These are phyloP conservation scores for Torymus texanus DNA, from an alignment of 2,888 invertebrate species.

Conservation along the genomic window DNA sequence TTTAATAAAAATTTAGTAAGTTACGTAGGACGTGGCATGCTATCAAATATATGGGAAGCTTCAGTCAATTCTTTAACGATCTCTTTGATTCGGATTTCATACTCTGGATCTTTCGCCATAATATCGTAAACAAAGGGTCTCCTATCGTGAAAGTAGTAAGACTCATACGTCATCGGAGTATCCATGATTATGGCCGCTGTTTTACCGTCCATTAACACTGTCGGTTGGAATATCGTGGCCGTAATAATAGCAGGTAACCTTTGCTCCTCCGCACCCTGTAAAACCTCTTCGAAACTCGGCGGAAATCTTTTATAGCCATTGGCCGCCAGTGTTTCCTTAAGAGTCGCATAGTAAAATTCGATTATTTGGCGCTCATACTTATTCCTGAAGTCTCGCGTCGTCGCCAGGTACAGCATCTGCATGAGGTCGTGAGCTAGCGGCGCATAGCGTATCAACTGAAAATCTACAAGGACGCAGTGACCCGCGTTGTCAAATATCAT, in stretches of 20 bases:
- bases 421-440: slow-evolving; percentile 47
- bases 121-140: slow-evolving; percentile 59
- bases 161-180: slow-evolving; percentile 60
- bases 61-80: slow-evolving; percentile 61
- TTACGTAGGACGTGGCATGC: slow-evolving; percentile 19
- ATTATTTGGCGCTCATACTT: slow-evolving; percentile 20
- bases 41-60: slow-evolving; percentile 18
- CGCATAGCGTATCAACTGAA: slow-evolving; percentile 45
- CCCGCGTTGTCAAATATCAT: slow-evolving; percentile 25
- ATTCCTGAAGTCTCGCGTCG: slow-evolving; percentile 23
- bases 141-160: slow-evolving; percentile 62
- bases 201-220: slow-evolving; percentile 65
- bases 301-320: slow-evolving; percentile 75
- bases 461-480: slow-evolving; percentile 45
- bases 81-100: slow-evolving; percentile 64
- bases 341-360: slow-evolving; percentile 17
- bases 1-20: background rate
- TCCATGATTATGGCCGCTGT: slow-evolving; percentile 60
- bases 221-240: slow-evolving; percentile 66
- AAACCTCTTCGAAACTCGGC: slow-evolving; percentile 70
- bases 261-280: slow-evolving; percentile 67
- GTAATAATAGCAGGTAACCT: slow-evolving; percentile 65
- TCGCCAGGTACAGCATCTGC: slow-evolving; percentile 39
- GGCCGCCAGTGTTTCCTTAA: slow-evolving; percentile 59
- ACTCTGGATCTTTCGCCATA: slow-evolving; percentile 63